phyloP scores from a whole-genome alignment of 2,888 invertebrate genomes.

The Philhelius pedissequus region DNA sequence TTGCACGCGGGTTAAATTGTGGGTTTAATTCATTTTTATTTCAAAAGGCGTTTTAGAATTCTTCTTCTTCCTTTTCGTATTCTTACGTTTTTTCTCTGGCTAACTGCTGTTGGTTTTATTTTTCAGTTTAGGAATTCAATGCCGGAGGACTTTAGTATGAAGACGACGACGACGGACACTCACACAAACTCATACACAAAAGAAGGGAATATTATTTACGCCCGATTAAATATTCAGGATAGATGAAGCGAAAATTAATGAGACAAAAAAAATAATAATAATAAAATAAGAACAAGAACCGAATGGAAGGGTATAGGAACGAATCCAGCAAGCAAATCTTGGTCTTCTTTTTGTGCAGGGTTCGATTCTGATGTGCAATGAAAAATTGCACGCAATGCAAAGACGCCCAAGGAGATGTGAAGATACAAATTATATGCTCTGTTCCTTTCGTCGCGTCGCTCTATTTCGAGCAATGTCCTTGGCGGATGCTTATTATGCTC shows the following conservation, averaged over 20 bases:
- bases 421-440: slow-evolving; percentile 44
- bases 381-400: slow-evolving; percentile 19
- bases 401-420: background rate
- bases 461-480: slow-evolving; percentile 29
- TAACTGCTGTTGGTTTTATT: slow-evolving; percentile 23
- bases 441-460: background rate
- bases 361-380: slow-evolving; percentile 1
- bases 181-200: slow-evolving; percentile 26
- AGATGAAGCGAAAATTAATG: slow-evolving; percentile 53
- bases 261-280: slow-evolving; percentile 1
- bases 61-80: background rate
- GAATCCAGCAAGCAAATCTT: background rate
- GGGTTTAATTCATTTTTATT: slow-evolving; percentile 59
- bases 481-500: slow-evolving; percentile 54
- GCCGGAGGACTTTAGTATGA: slow-evolving; percentile 25
- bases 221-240: slow-evolving; percentile 67
- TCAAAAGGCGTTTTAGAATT: slow-evolving; percentile 35
- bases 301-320: no score
- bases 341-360: background rate
- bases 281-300: background rate
- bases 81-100: background rate
- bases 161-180: background rate
- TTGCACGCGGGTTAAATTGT: slow-evolving; percentile 48
- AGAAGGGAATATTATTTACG: slow-evolving; percentile 53
- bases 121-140: slow-evolving; percentile 44